phyloP scores from a whole-genome alignment of 2,888 invertebrate genomes.

The Ochropleura plecta region DNA sequence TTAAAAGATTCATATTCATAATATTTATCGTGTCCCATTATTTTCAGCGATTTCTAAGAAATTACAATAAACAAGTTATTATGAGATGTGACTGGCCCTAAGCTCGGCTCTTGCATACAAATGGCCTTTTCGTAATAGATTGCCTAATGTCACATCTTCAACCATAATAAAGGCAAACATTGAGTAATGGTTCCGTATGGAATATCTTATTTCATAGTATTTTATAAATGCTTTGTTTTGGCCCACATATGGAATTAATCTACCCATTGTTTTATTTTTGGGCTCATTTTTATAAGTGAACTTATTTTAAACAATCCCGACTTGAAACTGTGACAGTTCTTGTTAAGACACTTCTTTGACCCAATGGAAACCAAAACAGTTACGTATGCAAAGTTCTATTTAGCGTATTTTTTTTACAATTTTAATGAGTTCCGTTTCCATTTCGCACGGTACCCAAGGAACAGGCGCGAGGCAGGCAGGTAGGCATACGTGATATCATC shows the following conservation, averaged over 20 bases:
- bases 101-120: slow-evolving; percentile 52
- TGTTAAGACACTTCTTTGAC: background rate
- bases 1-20: slow-evolving; percentile 21
- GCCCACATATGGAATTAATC: background rate
- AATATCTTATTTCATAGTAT: slow-evolving; percentile 14
- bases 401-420: slow-evolving; percentile 29
- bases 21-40: slow-evolving; percentile 15
- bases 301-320: too few relatives aligned
- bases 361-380: background rate
- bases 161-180: slow-evolving; percentile 44
- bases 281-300: background rate
- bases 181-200: slow-evolving; percentile 55
- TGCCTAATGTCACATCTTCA: slow-evolving; percentile 58
- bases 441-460: slow-evolving; percentile 46
- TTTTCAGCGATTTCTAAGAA: slow-evolving; percentile 45
- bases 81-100: slow-evolving; percentile 49
- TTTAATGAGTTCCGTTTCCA: slow-evolving; percentile 34
- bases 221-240: background rate
- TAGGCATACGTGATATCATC: slow-evolving; percentile 54
- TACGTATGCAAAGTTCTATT: background rate
- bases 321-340: background rate
- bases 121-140: slow-evolving; percentile 58
- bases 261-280: slow-evolving; percentile 17
- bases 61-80: slow-evolving; percentile 50
- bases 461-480: slow-evolving; percentile 26